These are phyloP conservation scores for Triplophysa dalaica DNA, from an alignment of 2,113 vertebrate species.

Conservation along the genomic window DNA sequence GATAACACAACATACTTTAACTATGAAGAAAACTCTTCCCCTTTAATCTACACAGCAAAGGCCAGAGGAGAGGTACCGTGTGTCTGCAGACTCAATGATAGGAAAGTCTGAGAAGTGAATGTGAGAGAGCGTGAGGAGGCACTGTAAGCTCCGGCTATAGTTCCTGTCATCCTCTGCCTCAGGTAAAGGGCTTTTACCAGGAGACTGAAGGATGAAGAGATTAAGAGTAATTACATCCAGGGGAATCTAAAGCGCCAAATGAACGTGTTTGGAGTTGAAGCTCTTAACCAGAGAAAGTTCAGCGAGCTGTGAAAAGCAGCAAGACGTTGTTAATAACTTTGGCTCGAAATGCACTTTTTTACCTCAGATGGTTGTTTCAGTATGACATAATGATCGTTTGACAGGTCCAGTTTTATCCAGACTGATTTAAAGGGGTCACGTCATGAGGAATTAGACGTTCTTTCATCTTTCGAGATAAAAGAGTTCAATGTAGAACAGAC, in stretches of 20 bases:
- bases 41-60: not conserved
- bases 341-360: not conserved
- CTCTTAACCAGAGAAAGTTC: slow-evolving; percentile 51
- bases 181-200: slow-evolving; percentile 55
- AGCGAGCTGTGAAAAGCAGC: slow-evolving; percentile 41
- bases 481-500: not conserved
- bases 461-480: not conserved
- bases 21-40: not conserved
- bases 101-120: not conserved
- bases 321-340: slow-evolving; percentile 6
- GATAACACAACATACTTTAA: not conserved
- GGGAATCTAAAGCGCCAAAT: slow-evolving; percentile 27
- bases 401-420: not conserved
- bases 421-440: not conserved
- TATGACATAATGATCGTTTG: not conserved
- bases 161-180: slow-evolving; percentile 43
- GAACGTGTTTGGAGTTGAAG: slow-evolving; percentile 9
- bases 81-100: not conserved
- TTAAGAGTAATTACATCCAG: slow-evolving; percentile 69
- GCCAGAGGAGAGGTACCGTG: not conserved
- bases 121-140: slow-evolving; percentile 29
- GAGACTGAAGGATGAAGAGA: slow-evolving; percentile 63
- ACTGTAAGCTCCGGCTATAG: not conserved
- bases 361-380: not conserved
- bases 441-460: not conserved